phyloP scores from a whole-genome alignment of 2,113 vertebrate species.

The Poeciliopsis prolifica region DNA sequence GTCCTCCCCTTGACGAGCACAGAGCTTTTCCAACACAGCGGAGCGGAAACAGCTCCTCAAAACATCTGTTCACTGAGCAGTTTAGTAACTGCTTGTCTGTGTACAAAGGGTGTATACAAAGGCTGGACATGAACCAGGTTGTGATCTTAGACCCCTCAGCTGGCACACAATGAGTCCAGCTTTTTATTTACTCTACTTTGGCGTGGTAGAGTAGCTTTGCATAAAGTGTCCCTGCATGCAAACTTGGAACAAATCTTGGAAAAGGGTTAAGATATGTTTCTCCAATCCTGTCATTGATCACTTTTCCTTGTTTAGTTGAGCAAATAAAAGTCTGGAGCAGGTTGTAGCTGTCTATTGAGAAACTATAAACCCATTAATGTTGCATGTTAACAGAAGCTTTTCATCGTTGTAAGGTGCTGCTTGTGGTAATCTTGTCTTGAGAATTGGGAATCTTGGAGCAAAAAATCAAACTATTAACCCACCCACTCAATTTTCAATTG shows the following conservation, averaged over 20 bases:
- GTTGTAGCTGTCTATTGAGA: conserved; percentile 22
- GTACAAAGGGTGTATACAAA: no score
- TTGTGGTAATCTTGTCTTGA: conserved; percentile 20
- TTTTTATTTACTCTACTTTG: no score
- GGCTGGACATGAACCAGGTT: no score
- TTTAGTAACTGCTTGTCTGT: no score
- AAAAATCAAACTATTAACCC: conserved; percentile 8
- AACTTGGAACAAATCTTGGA: conserved; percentile 11
- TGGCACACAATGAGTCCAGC: no score
- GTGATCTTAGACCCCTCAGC: no score
- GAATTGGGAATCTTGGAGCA: conserved; percentile 4
- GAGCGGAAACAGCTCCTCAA: no score
- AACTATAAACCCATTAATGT: conserved; percentile 5
- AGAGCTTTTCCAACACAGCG: no score
- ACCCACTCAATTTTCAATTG: background rate
- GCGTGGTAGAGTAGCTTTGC: background rate
- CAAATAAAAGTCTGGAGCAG: conserved; percentile 1
- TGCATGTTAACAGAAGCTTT: conserved; percentile 8
- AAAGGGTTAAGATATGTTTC: background rate
- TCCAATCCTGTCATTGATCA: conserved; percentile 5
- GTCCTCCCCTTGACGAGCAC: no score
- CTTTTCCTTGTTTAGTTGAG: conserved; percentile 6
- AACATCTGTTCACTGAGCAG: no score
- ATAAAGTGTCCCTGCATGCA: background rate
- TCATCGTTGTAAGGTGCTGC: conserved; percentile 16